Evolutionary conservation across 1,140 invertebrate genomes (phyloP).

Genomic region (Cydia fagiglandana): DNA sequence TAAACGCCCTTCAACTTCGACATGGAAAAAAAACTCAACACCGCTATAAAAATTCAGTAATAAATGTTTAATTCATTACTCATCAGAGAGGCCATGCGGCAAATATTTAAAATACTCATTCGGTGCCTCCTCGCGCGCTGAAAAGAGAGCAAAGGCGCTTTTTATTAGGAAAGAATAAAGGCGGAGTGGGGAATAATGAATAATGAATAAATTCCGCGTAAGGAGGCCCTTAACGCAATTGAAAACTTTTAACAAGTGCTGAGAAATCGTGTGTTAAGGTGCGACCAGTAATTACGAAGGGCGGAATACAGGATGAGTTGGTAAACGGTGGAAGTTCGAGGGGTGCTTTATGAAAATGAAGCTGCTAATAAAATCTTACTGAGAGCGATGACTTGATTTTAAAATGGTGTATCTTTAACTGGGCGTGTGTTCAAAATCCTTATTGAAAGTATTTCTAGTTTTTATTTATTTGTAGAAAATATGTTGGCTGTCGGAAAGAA

Average conservation of each 20-base stretch:
- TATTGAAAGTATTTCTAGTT: neutral
- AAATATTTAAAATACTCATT: constrained; percentile 75
- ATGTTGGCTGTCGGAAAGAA: too few relatives aligned
- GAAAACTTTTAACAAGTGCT: constrained; percentile 79
- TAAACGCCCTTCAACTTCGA: constrained; percentile 25
- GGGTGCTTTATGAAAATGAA: constrained; percentile 66
- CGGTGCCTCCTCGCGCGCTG: constrained; percentile 53
- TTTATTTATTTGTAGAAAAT: neutral
- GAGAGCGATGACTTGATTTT: constrained; percentile 28
- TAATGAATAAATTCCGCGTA: constrained; percentile 78
- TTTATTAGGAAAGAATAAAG: constrained; percentile 71
- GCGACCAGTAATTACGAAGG: constrained; percentile 67
- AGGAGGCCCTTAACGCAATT: constrained; percentile 74
- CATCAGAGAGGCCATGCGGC: constrained; percentile 67
- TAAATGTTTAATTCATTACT: constrained; percentile 73
- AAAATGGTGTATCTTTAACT: neutral
- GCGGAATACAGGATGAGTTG: constrained; percentile 71
- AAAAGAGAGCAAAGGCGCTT: constrained; percentile 69
- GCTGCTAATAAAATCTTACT: constrained; percentile 63
- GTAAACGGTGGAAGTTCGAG: constrained; percentile 49
- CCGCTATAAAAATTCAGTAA: constrained; percentile 58
- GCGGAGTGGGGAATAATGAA: constrained; percentile 67
- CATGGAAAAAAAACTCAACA: constrained; percentile 48
- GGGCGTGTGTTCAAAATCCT: too few relatives aligned
- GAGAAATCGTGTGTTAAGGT: constrained; percentile 78